Evolutionary conservation across 1,140 invertebrate species (phyloP).

Genomic region (Delia radicum): DNA sequence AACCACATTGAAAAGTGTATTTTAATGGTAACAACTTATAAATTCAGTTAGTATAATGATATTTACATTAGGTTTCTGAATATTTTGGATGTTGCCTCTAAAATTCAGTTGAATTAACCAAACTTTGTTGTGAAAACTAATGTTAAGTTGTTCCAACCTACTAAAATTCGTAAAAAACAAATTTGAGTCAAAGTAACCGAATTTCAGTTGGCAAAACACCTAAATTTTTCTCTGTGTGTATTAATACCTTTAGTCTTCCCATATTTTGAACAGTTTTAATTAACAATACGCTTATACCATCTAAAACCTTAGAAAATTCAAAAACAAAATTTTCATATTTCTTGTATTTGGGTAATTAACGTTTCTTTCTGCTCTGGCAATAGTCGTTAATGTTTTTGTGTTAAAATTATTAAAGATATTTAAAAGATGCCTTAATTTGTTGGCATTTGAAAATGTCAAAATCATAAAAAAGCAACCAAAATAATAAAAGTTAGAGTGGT

Average conservation of each 20-base stretch:
- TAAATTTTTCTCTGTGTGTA: background rate
- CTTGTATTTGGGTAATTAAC: slow-evolving; percentile 3
- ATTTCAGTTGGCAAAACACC: too few species aligned
- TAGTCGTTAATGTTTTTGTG: slow-evolving; percentile 7
- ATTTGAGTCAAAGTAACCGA: too few species aligned
- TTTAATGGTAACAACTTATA: too few species aligned
- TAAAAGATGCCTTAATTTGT: slow-evolving; percentile 21
- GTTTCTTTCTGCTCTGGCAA: background rate
- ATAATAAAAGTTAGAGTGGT: background rate
- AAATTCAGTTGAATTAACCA: too few species aligned
- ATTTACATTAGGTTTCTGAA: too few species aligned
- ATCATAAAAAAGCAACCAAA: slow-evolving; percentile 13
- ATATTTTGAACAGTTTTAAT: background rate
- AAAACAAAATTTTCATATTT: background rate
- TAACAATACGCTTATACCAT: background rate
- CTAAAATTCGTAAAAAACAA: background rate
- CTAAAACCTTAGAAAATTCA: slow-evolving; percentile 11
- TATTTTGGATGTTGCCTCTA: too few species aligned
- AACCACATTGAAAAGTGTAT: too few species aligned
- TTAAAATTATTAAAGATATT: background rate
- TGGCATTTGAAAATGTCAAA: slow-evolving; percentile 22
- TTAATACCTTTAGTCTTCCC: background rate
- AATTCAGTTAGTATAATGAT: too few species aligned
- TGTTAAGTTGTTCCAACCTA: background rate
- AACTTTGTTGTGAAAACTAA: too few species aligned